phyloP scores from a whole-genome alignment of 2,888 invertebrate species.

The Cinara cedri region DNA sequence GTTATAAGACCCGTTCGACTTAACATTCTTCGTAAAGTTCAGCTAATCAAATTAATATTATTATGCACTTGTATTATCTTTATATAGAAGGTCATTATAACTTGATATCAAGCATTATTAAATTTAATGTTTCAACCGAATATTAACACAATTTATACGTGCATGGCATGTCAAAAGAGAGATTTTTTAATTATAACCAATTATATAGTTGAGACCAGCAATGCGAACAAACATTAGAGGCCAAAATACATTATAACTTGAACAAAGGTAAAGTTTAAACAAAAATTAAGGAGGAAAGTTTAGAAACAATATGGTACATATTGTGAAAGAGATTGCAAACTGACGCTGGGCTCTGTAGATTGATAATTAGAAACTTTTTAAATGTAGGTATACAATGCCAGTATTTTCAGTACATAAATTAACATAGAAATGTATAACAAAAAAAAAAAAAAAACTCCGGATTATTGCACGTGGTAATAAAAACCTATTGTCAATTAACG shows the following conservation, averaged over 20 bases:
- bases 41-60: too few species aligned
- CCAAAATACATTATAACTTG: neutral
- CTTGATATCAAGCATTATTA: neutral
- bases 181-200: too few species aligned
- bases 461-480: too few species aligned
- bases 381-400: neutral
- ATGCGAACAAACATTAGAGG: neutral
- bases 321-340: neutral
- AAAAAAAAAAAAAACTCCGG: too few species aligned
- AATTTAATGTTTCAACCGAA: neutral
- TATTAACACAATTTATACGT: too few species aligned
- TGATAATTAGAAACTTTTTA: conserved; percentile 19
- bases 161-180: too few species aligned
- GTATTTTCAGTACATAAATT: neutral
- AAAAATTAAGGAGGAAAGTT: conserved; percentile 3
- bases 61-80: too few species aligned
- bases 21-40: too few species aligned
- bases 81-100: too few species aligned
- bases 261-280: conserved; percentile 22
- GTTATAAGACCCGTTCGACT: too few species aligned
- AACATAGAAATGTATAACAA: too few species aligned
- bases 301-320: neutral
- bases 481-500: too few species aligned
- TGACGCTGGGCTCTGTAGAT: neutral
- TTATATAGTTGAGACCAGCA: neutral